These are phyloP conservation scores for Venustaconcha ellipsiformis DNA, from an alignment of 1,140 invertebrate genomes.

Conservation along the genomic window DNA sequence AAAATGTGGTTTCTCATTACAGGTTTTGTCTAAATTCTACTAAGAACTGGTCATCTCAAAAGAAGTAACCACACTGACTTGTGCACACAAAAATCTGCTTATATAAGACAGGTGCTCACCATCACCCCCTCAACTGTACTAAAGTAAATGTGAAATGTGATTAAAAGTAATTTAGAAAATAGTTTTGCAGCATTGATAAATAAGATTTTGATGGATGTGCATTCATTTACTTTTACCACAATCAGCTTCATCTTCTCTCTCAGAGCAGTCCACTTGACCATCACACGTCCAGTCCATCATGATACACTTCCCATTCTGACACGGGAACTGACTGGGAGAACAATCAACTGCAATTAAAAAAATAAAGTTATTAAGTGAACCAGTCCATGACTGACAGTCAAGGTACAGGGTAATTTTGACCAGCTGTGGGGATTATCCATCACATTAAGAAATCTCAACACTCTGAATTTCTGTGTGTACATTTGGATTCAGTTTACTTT, in stretches of 20 bases:
- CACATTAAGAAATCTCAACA: slow-evolving; percentile 39
- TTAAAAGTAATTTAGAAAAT: too few relatives aligned
- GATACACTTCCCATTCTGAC: slow-evolving; percentile 40
- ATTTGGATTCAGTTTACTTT: slow-evolving; percentile 13
- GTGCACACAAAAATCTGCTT: too few relatives aligned
- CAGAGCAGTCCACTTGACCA: slow-evolving; percentile 38
- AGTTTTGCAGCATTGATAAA: too few relatives aligned
- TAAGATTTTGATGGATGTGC: too few relatives aligned
- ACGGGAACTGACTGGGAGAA: slow-evolving; percentile 8
- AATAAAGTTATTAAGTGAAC: neutral
- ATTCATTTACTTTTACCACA: slow-evolving; percentile 42
- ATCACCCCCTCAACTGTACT: too few relatives aligned
- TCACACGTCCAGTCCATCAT: slow-evolving; percentile 41
- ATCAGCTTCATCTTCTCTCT: slow-evolving; percentile 40
- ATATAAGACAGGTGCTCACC: too few relatives aligned
- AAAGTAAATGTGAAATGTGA: too few relatives aligned
- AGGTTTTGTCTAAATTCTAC: too few relatives aligned
- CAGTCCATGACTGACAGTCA: too few relatives aligned
- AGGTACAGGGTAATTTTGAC: slow-evolving; percentile 1
- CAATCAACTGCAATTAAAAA: slow-evolving; percentile 7
- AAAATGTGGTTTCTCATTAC: too few relatives aligned
- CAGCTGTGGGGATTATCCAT: slow-evolving; percentile 25
- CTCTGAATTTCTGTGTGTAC: slow-evolving; percentile 44
- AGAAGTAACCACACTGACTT: too few relatives aligned
- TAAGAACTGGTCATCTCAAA: too few relatives aligned